Conservation (phyloP, 23 tunicate genomes). For the Styela clava region DNA sequence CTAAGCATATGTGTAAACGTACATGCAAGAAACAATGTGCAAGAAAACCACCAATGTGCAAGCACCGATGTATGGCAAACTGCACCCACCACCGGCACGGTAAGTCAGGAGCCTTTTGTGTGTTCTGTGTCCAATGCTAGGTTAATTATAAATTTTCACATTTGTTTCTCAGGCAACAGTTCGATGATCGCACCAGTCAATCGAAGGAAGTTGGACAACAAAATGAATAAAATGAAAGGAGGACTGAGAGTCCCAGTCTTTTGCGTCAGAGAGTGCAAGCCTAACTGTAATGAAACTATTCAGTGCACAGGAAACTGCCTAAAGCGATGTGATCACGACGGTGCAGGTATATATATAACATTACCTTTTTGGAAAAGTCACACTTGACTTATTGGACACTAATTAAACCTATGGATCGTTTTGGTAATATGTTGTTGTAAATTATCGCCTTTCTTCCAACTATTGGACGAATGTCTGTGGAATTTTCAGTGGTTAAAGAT, state of each 20-base stretch:
- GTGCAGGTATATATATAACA: background rate
- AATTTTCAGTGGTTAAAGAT: too few relatives aligned
- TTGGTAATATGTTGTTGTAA: too few relatives aligned
- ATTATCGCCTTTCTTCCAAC: too few relatives aligned
- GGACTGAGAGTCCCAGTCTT: background rate
- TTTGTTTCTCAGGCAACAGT: background rate
- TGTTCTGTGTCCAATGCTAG: too few relatives aligned
- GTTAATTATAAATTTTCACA: background rate
- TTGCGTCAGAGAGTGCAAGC: background rate
- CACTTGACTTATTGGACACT: too few relatives aligned
- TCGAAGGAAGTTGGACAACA: background rate
- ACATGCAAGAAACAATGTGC: background rate
- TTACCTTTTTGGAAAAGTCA: too few relatives aligned
- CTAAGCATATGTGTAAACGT: background rate
- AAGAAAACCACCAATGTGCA: background rate
- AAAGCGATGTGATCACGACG: background rate
- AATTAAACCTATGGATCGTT: too few relatives aligned
- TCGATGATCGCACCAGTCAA: background rate
- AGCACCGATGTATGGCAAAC: background rate
- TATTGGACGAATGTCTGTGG: too few relatives aligned
- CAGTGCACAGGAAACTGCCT: background rate
- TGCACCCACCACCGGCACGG: background rate
- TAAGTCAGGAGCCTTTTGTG: background rate
- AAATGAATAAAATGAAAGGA: too few relatives aligned
- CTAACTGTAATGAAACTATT: background rate